Evolutionary conservation across 2,888 invertebrate species (phyloP).

Genomic region (Drosophila mimetica): DNA sequence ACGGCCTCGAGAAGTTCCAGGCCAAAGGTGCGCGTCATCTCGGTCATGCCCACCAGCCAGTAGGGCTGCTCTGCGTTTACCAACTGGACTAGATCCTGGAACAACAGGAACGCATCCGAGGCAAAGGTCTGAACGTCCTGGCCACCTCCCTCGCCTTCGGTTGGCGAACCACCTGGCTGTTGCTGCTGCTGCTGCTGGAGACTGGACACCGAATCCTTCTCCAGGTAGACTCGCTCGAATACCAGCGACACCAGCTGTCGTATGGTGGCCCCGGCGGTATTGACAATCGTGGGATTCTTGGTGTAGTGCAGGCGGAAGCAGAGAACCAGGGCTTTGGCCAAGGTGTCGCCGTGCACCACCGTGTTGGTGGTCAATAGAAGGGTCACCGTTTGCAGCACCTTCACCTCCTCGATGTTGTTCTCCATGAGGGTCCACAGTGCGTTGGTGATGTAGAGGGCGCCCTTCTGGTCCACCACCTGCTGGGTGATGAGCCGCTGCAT

Average conservation of each 20-base stretch:
- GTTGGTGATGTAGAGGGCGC: conserved; percentile 96
- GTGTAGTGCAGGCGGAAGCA: conserved; percentile 98
- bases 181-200: conserved; percentile 69
- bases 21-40: conserved; percentile 98
- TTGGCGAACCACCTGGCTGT: conserved; percentile 31
- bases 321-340: conserved; percentile 96
- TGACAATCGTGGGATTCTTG: conserved; percentile 96
- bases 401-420: conserved; percentile 96
- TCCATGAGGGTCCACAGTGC: conserved; percentile 97
- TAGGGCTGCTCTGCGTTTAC: conserved; percentile 98
- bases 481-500: conserved; percentile 97
- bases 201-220: conserved; percentile 73
- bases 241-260: conserved; percentile 96
- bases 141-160: conserved; percentile 56
- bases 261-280: conserved; percentile 99
- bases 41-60: conserved; percentile 97
- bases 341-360: conserved; percentile 96
- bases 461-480: conserved; percentile 95
- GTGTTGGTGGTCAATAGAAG: conserved; percentile 97
- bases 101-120: conserved; percentile 96
- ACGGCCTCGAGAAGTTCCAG: conserved; percentile 97
- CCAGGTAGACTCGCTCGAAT: conserved; percentile 90
- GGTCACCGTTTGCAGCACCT: conserved; percentile 97
- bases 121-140: conserved; percentile 93
- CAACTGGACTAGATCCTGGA: conserved; percentile 98